Evolutionary conservation across 2,797 vertebrate genomes (phyloP), one percentile per base, ranked within the genome.

Genomic region (Scomberomorus guttatus): DNA sequence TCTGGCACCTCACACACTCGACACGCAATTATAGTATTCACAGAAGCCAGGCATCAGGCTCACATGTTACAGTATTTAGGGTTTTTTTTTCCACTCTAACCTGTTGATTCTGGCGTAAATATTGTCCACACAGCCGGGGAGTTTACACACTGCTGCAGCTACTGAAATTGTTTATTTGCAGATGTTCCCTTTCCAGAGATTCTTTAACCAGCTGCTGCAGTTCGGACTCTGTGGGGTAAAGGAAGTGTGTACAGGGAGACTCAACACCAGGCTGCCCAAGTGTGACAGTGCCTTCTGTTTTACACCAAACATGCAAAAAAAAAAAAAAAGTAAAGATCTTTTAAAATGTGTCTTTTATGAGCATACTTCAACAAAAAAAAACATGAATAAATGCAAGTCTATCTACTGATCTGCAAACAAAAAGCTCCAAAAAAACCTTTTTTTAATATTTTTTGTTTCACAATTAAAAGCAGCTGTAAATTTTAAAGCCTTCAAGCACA

Each of bases 101-200:
- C 15, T 48, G 37, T 71, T 69, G 58, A 50, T 67, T 82, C 6
- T n/a, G 58, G 29, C 39, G 46, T 51, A 56, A 77, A 69, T 27
- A 52, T 39, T 29, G 62, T 56, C 62, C 10, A 12, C 59, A 55
- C 83, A 87, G 64, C 64, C 81, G 50, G 55, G 22, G 46, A 17
- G 59, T 75, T 82, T 83, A 89, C 76, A 79, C 67, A 58, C 61
- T 12, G 74, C 79, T 79, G 77, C 82, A 86, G 76, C 83, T 84
- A 73, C 32, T 58, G 48, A 68, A 74, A 75, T 70, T 63, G 32
- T 79, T 81, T 57, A 32, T 72, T 64, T 62, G 44, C 17, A 44
- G 48, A 42, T 0, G 3, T 58, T 55, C 69, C 60, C 18, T 59
- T 61, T 73, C 13, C 39, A 34, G 22, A 11, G 44, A 51, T 24